phyloP scores from a whole-genome alignment of 2,113 vertebrate species.

The Glareola pratincola region DNA sequence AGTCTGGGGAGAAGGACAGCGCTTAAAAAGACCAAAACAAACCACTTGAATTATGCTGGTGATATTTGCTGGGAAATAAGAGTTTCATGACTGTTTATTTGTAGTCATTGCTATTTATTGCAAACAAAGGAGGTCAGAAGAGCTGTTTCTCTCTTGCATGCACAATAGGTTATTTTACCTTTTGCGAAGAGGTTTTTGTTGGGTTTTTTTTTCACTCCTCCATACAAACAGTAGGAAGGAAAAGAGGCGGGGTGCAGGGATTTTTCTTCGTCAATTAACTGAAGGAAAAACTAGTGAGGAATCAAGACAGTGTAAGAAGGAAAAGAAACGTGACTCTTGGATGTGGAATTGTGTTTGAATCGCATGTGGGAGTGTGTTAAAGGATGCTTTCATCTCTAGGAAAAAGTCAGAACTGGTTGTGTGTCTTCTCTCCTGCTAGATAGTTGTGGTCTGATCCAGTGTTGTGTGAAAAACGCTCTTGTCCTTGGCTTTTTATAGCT shows the following conservation, averaged over 20 bases:
- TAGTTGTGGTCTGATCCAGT: neutral
- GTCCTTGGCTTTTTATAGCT: neutral
- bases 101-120: neutral
- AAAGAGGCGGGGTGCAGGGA: neutral
- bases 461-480: neutral
- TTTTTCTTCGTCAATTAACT: neutral
- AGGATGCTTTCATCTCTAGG: neutral
- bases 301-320: neutral
- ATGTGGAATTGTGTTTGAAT: neutral
- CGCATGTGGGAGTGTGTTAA: neutral
- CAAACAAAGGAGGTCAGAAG: neutral
- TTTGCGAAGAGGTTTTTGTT: neutral
- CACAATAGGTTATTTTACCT: neutral
- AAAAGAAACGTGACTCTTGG: neutral
- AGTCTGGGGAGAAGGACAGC: neutral
- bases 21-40: neutral
- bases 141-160: neutral
- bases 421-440: neutral
- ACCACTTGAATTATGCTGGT: neutral
- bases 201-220: neutral
- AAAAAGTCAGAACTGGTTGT: neutral
- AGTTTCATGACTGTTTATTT: neutral
- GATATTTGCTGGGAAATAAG: conserved; percentile 5
- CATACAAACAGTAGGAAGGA: neutral
- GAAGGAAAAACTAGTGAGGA: neutral